A percentile compares a stretch with the other conserved stretches of the same genome.
phyloP scores from a whole-genome alignment of 2,797 vertebrate genomes.

The Centroberyx gerrardi region DNA sequence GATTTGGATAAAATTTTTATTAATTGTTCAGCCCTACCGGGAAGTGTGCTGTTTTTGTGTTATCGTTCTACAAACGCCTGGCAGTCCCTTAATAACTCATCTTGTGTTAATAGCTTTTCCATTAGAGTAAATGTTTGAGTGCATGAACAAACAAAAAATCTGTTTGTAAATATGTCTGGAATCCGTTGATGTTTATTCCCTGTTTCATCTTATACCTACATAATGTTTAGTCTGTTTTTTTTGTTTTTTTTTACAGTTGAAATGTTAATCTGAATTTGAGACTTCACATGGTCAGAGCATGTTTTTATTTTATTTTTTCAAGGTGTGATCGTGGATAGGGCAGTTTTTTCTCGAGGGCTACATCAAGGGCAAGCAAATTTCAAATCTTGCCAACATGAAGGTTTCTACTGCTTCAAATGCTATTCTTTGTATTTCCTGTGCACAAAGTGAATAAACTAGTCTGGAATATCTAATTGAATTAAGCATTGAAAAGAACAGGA shows the following conservation, averaged over 20 bases:
- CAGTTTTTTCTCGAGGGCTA: slow-evolving; percentile 48
- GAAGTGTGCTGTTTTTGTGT: slow-evolving; percentile 56
- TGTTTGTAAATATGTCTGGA: slow-evolving; percentile 54
- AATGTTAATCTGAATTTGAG: slow-evolving; percentile 56
- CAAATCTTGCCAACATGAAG: slow-evolving; percentile 70
- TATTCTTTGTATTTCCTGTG: slow-evolving; percentile 83
- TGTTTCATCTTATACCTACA: slow-evolving; percentile 56
- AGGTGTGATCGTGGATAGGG: slow-evolving; percentile 55
- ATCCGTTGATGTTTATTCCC: slow-evolving; percentile 58
- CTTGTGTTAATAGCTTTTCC: slow-evolving; percentile 55
- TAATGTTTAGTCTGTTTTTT: slow-evolving; percentile 44
- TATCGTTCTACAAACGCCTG: slow-evolving; percentile 40
- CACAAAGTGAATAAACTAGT: slow-evolving; percentile 86
- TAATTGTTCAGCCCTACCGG: too few relatives aligned
- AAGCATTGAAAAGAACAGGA: slow-evolving; percentile 46
- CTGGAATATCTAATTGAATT: slow-evolving; percentile 75
- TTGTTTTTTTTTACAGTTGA: slow-evolving; percentile 45
- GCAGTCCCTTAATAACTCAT: slow-evolving; percentile 44
- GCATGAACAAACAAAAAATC: slow-evolving; percentile 71
- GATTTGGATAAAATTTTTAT: too few relatives aligned
- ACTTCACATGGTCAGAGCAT: slow-evolving; percentile 64
- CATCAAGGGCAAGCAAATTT: slow-evolving; percentile 54
- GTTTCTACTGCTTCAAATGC: slow-evolving; percentile 82
- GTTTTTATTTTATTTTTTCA: slow-evolving; percentile 69
- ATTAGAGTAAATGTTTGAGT: slow-evolving; percentile 60